Evolutionary conservation across 2,888 invertebrate species (phyloP), one percentile per base, ranked within the genome.

Genomic region (Zootermopsis nevadensis): DNA sequence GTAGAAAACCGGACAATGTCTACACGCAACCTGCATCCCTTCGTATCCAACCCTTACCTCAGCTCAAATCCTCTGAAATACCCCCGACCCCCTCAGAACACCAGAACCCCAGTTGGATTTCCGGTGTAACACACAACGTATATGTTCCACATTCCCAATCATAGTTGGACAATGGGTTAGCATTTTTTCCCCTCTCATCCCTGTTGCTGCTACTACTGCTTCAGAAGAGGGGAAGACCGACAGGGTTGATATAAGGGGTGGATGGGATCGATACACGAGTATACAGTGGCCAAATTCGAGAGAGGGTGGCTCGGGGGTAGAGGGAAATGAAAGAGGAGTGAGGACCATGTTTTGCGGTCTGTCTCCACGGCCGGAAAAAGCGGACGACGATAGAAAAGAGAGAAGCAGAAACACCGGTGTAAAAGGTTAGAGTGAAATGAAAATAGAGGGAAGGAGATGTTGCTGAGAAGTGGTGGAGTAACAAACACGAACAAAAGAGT

Each of bases 131-230:
- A 60, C 60, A 60, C n/a, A 60, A 60, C 60, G 60, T 60, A 12
- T 60, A 60, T 60, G 27, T 60, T 60, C 60, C 60, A 60, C n/a
- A 72, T 55, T 83, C 77, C 84, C 84, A 84, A 84, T 84, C 84
- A 84, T 84, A 84, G 82, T 80, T 55, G 81, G 60, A 81, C 84
- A 84, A 84, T 84, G 82, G 84, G 53, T 76, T 81, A 55, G 79
- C 82, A 84, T 82, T 82, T 82, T 81, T 82, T 76, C 55, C 79
- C 53, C 60, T 79, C 55, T 55, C 77, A n/a, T 42, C 76, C 38
- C 38, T 76, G 48, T 48, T 60, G 27, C 60, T 60, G 60, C 60
- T 60, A 27, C 60, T 27, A 12, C 60, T 60, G 60, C 60, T 76
- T 38, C 69, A 74, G n/a, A 38, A 38, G 77, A 53, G 53, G 53